Evolutionary conservation across 2,888 invertebrate species (phyloP), one percentile per base, ranked within the genome.

Genomic region (Plagodis pulveraria): DNA sequence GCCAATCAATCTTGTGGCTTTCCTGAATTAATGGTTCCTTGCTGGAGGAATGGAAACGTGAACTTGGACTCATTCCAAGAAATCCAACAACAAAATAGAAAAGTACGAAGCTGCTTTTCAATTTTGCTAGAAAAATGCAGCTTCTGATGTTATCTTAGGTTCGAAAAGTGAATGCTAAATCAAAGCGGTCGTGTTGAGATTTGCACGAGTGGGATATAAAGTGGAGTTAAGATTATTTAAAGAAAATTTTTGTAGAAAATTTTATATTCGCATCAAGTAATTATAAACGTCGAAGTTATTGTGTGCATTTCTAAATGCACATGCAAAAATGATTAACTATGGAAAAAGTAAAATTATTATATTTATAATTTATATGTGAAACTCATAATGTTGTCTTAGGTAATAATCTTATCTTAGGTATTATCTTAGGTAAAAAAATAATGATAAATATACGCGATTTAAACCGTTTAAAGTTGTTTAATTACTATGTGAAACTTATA

Each of bases 1-100:
- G 65, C 64, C 69, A 63, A 69, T 69, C 69, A 67, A 69, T 69
- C 69, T 69, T 65, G 69, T 50, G 67, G 69, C 56, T 55, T 51
- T 36, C 56, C 65, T 58, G 65, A 62, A 66, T 67, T 65, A 69
- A 69, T 69, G 67, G 52, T 66, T 56, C 55, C 62, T 56, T 40
- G 63, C 55, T 45, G 64, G 46, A 62, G 60, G 56, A 66, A 66
- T 58, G 62, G 61, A 59, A 64, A 59, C 63, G 59, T 60, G 65
- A 60, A 65, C 65, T 63, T 60, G 63, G 50, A 53, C 45, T 50
- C 50, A 60, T 61, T 68, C 66, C 68, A 66, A 67, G 63, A 62
- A 59, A 61, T 50, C 63, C 57, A 55, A 22, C 64, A 64, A 67
- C 57, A 66, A 65, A 60, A 58, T 63, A 63, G 57, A 61, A 57